These are phyloP conservation scores for Ridgeia piscesae DNA, from an alignment of 1,140 invertebrate species.

Conservation along the genomic window DNA sequence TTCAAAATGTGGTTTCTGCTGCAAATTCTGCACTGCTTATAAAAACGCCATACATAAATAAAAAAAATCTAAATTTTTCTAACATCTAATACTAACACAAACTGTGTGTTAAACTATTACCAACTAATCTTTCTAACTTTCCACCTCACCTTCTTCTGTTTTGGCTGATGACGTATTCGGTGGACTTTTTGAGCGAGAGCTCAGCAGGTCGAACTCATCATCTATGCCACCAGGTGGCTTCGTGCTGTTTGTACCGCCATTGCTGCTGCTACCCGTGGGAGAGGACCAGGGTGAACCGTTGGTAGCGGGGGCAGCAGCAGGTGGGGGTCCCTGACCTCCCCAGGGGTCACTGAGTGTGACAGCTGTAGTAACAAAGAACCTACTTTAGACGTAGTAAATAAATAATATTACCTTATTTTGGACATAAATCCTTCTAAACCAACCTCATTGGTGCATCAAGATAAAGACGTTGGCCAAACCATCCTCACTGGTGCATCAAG, in stretches of 20 bases:
- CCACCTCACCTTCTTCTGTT: not conserved
- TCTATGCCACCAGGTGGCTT: slow-evolving; percentile 37
- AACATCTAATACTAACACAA: too few relatives aligned
- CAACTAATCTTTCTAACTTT: too few relatives aligned
- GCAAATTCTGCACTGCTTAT: too few relatives aligned
- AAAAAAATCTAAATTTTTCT: too few relatives aligned
- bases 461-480: too few relatives aligned
- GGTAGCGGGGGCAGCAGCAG: not conserved
- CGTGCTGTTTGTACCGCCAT: slow-evolving; percentile 32
- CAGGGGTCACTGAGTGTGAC: not conserved
- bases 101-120: too few relatives aligned
- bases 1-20: too few relatives aligned
- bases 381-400: not conserved
- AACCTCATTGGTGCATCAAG: too few relatives aligned
- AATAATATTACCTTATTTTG: too few relatives aligned
- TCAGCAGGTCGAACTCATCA: slow-evolving; percentile 49
- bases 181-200: slow-evolving; percentile 42
- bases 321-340: not conserved
- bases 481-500: too few relatives aligned
- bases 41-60: too few relatives aligned
- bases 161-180: slow-evolving; percentile 9
- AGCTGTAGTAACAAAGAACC: not conserved
- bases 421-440: too few relatives aligned
- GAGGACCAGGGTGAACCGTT: slow-evolving; percentile 9
- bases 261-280: not conserved